Evolutionary conservation across 92 coral and sea anemone species (phyloP).

Genomic region (Parazoanthus atlanticus): DNA sequence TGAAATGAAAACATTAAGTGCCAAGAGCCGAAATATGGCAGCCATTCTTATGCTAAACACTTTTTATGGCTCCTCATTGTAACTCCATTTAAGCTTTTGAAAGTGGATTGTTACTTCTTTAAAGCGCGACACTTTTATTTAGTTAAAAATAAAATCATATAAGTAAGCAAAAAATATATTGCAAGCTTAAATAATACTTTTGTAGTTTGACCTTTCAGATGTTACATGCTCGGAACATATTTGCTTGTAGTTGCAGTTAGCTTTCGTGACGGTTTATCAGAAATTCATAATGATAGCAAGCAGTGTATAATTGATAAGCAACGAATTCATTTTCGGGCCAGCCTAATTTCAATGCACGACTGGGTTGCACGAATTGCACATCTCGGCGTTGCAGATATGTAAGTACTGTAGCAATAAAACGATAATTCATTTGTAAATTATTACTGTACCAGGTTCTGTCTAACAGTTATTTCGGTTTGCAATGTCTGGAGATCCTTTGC

Average conservation of each 20-base stretch:
- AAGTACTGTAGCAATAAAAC: not conserved
- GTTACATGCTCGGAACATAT: not conserved
- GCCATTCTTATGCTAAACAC: slow-evolving; percentile 21
- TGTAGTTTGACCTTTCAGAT: too few species aligned
- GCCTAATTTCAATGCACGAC: not conserved
- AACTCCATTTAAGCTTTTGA: not conserved
- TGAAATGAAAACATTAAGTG: slow-evolving; percentile 14
- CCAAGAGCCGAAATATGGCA: not conserved
- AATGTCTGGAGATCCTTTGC: too few species aligned
- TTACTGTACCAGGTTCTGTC: not conserved
- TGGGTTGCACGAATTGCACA: not conserved
- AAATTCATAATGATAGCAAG: not conserved
- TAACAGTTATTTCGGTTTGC: not conserved
- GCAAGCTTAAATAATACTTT: too few species aligned
- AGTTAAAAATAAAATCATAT: not conserved
- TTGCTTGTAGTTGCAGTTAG: not conserved
- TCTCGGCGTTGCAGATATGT: not conserved
- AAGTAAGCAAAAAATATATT: too few species aligned
- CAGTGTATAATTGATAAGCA: not conserved
- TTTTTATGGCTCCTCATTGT: not conserved
- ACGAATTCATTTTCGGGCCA: not conserved
- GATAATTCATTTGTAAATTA: not conserved
- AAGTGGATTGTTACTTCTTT: not conserved
- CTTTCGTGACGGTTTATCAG: not conserved
- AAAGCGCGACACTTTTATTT: not conserved